These are phyloP conservation scores for Tuta absoluta DNA, from an alignment of 2,888 invertebrate genomes.

Conservation along the genomic window DNA sequence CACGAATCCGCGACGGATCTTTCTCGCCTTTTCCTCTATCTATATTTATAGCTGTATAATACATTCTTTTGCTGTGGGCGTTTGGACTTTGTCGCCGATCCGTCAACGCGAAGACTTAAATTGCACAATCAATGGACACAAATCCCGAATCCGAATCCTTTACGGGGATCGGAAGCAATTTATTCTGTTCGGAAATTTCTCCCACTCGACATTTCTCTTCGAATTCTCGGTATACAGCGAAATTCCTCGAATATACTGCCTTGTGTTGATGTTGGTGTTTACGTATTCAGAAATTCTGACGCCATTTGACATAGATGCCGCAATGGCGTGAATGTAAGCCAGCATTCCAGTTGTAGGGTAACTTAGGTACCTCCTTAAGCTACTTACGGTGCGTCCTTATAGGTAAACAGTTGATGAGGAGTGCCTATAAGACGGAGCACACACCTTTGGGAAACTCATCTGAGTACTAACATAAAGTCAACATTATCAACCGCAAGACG, in stretches of 20 bases:
- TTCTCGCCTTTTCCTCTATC: slow-evolving; percentile 17
- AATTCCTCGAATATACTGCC: slow-evolving; percentile 31
- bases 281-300: slow-evolving; percentile 33
- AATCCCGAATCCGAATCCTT: slow-evolving; percentile 38
- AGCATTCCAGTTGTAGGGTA: not conserved
- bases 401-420: no score
- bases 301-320: slow-evolving; percentile 17
- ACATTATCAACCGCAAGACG: no score
- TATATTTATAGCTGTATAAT: slow-evolving; percentile 13
- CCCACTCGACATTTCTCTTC: slow-evolving; percentile 30
- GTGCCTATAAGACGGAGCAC: no score
- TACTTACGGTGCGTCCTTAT: not conserved
- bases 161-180: slow-evolving; percentile 42
- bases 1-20: not conserved
- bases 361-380: not conserved
- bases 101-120: slow-evolving; percentile 26
- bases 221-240: not conserved
- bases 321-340: slow-evolving; percentile 12
- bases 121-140: slow-evolving; percentile 33
- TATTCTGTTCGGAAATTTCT: slow-evolving; percentile 38
- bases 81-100: slow-evolving; percentile 22
- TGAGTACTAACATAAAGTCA: no score
- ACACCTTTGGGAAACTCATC: no score
- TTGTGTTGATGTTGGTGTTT: slow-evolving; percentile 37
- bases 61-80: not conserved